Base-by-base conservation (phyloP, 2,797 vertebrate genomes). In the Rhinichthys osculus region DNA sequence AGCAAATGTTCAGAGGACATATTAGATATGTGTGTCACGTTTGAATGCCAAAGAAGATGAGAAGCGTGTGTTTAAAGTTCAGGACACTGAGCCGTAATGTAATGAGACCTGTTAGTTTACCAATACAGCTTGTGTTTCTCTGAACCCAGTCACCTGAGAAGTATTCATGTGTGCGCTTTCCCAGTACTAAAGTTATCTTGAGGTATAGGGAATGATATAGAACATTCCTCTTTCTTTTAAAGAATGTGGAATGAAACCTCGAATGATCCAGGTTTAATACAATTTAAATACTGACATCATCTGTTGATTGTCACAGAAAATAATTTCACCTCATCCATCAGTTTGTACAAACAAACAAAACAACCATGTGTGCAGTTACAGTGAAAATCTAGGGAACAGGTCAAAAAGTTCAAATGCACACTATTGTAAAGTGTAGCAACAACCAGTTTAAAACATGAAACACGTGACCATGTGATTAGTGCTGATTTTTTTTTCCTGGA, bases 81-180 rank as follows among this genome's bases (percentile, higher is more conserved):
- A 62, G 52, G 35, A 85, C 66, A 59, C 30, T 71, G 83, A 71
- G 64, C 66, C 13, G 67, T 71, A 79, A 85, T 64, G 76, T 85
- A 71, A 85, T 33, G 67, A 85, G 38, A 79, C 66, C 76, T 71
- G 76, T 85, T 35, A 47, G 76, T 72, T 85, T 47, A 72, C 52
- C 52, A 70, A 54, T 3, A 44, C 19, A 85, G 76, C 52, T 85
- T 38, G n/a, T 27, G 66, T 85, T 85, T 85, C 83, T 47, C 27
- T 79, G 52, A 79, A 62, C 66, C 71, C n/a, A 54, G 69, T 72
- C 54, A 82, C 70, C 72, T 66, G 62, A 54, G 67, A 85, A 76
- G 8, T 54, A 42, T 71, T 57, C 47, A 66, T 35, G 50, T 76
- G 57, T 82, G 69, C 3, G 16, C 50, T 54, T 84, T 23, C 64